Conservation (phyloP, 2,888 invertebrate genomes). For the Cantharis lateralis region DNA sequence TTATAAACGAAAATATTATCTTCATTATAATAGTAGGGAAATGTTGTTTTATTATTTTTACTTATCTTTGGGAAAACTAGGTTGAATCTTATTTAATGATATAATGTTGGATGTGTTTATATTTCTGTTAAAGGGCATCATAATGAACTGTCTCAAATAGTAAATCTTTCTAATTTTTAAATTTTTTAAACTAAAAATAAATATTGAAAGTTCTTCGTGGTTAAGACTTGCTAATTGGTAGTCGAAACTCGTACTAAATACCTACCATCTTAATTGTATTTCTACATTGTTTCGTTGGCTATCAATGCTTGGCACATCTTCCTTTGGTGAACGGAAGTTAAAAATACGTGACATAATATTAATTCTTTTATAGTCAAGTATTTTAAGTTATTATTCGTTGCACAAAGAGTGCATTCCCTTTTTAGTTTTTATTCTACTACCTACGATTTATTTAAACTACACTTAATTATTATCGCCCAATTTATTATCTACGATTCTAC, state of each 20-base stretch:
- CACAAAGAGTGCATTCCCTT: conserved; percentile 44
- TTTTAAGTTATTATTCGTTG: conserved; percentile 45
- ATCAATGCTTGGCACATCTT: conserved; percentile 55
- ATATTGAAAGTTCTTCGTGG: conserved; percentile 17
- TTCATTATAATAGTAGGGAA: neutral
- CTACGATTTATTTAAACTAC: neutral
- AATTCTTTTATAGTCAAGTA: conserved; percentile 49
- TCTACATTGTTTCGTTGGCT: conserved; percentile 46
- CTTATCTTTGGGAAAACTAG: neutral
- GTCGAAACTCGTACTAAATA: conserved; percentile 25
- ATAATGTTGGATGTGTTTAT: neutral
- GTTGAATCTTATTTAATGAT: no score
- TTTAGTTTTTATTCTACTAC: neutral
- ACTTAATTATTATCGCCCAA: neutral
- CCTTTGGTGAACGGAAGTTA: conserved; percentile 52
- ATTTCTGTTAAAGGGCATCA: neutral
- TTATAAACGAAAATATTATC: neutral
- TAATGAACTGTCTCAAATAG: neutral
- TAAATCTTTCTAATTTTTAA: neutral
- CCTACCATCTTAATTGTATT: conserved; percentile 30
- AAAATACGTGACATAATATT: conserved; percentile 51
- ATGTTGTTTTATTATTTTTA: neutral
- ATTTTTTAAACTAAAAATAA: neutral
- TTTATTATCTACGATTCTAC: neutral
- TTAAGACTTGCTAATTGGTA: conserved; percentile 34